phyloP scores from a whole-genome alignment of 2,888 invertebrate species.

The Athalia cordata region DNA sequence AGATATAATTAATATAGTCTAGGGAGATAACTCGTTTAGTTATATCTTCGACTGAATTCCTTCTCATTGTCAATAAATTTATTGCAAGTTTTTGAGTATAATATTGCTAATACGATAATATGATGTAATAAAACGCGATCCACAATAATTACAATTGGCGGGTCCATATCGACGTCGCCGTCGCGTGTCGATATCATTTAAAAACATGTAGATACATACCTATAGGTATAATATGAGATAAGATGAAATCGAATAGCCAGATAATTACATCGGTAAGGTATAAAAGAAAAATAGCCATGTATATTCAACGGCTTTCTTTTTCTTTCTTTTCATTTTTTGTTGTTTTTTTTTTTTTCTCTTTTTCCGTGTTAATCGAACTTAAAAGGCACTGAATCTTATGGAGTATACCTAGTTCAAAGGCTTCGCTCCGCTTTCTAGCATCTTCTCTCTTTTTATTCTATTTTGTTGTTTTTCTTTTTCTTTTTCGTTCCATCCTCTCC shows the following conservation, averaged over 20 bases:
- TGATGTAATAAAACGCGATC: conserved; percentile 14
- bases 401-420: conserved; percentile 10
- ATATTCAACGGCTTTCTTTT: not conserved
- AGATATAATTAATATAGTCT: not conserved
- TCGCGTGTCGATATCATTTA: conserved; percentile 14
- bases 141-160: not conserved
- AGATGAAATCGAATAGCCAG: conserved; percentile 27
- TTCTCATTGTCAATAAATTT: not conserved
- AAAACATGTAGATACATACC: no score
- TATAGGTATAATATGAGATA: no score
- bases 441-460: not conserved
- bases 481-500: not conserved
- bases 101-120: not conserved
- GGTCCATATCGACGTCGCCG: conserved; percentile 15
- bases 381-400: not conserved
- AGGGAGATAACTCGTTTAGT: not conserved
- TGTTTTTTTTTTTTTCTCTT: not conserved
- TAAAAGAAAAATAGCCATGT: not conserved
- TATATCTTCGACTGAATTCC: conserved; percentile 33
- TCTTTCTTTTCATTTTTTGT: no score
- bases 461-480: no score
- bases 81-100: conserved; percentile 4
- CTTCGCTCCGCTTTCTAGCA: not conserved
- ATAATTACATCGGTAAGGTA: conserved; percentile 7
- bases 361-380: conserved; percentile 8